Conservation (phyloP, 2,888 invertebrate species). For the Pachycephus smyrnensis region DNA sequence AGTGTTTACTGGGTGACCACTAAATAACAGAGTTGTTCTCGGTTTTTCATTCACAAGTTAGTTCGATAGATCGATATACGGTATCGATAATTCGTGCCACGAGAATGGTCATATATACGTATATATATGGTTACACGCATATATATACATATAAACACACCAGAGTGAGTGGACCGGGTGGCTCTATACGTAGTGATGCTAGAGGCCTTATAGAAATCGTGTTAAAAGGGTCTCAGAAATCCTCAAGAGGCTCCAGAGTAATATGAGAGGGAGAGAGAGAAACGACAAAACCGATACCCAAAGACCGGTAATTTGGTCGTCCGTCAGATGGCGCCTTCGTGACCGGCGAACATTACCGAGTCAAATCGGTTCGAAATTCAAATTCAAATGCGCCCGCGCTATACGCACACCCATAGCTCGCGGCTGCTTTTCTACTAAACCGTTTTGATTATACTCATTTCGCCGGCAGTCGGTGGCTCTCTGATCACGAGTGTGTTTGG, state of each 20-base stretch:
- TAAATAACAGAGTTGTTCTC: too few relatives aligned
- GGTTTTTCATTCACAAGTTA: too few relatives aligned
- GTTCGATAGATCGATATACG: too few relatives aligned
- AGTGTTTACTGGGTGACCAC: too few relatives aligned
- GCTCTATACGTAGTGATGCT: too few relatives aligned
- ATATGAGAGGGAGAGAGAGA: slow-evolving; percentile 29
- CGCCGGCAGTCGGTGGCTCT: slow-evolving; percentile 25
- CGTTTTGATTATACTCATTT: slow-evolving; percentile 65
- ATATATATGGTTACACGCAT: too few relatives aligned
- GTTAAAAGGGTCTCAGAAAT: neutral
- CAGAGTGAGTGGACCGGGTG: too few relatives aligned
- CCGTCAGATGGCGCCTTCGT: slow-evolving; percentile 65
- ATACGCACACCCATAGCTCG: slow-evolving; percentile 42
- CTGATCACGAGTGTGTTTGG: slow-evolving; percentile 12
- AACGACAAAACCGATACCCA: slow-evolving; percentile 22
- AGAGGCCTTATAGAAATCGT: too few relatives aligned
- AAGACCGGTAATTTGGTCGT: slow-evolving; percentile 56
- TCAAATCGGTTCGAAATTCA: slow-evolving; percentile 54
- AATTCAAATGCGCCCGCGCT: slow-evolving; percentile 55
- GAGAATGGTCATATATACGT: too few relatives aligned
- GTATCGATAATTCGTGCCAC: too few relatives aligned
- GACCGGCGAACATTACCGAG: slow-evolving; percentile 59
- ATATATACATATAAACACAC: too few relatives aligned
- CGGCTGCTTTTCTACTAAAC: slow-evolving; percentile 59
- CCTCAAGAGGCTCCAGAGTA: slow-evolving; percentile 10